Evolutionary conservation across 2,113 vertebrate species (phyloP), one percentile per base, ranked within the genome.

Genomic region (Globicephala melas): DNA sequence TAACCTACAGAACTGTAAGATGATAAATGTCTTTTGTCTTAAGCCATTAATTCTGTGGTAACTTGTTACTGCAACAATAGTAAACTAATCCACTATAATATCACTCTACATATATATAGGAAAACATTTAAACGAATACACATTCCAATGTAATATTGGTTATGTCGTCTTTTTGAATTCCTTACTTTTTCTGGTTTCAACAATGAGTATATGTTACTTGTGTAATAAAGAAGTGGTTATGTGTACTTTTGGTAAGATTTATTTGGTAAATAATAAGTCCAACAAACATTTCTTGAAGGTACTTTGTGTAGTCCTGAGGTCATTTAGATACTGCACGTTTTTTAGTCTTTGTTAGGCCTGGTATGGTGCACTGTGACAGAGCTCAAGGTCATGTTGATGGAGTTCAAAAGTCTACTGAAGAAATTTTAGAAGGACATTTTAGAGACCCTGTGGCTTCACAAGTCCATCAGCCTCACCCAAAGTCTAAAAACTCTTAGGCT

Each of bases 201-300:
- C 23, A 95, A 63, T 74, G 31, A 80, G 17, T 44, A 8, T 87
- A 17, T 84, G 36, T 36, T 85, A 60, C 67, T 80, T 91, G 10
- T 28, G 4, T 63, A 60, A 84, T 77, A 58, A 44, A 91, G n/a
- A 93, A 91, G 83, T 82, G 33, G 17, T 63, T 83, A 44, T 21
- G 36, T 38, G 36, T 26, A 41, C 60, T 65, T 86, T 90, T 74
- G 26, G 38, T 87, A 74, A 96, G 15, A 47, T 26, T 86, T 77
- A 47, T 88, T 90, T 94, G 50, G 9, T 96, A 87, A 95, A 85
- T 47, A 92, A 55, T 62, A 65, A 65, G 87, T 74, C 13, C 12
- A 73, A 25, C 44, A 87, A 83, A 58, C 76, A 73, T 53, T 50
- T 82, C 28, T 88, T 65, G 38, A 80, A 15, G 33, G 36, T 44